phyloP scores from a whole-genome alignment of 1,140 invertebrate species.

The Anastatus disparis region DNA sequence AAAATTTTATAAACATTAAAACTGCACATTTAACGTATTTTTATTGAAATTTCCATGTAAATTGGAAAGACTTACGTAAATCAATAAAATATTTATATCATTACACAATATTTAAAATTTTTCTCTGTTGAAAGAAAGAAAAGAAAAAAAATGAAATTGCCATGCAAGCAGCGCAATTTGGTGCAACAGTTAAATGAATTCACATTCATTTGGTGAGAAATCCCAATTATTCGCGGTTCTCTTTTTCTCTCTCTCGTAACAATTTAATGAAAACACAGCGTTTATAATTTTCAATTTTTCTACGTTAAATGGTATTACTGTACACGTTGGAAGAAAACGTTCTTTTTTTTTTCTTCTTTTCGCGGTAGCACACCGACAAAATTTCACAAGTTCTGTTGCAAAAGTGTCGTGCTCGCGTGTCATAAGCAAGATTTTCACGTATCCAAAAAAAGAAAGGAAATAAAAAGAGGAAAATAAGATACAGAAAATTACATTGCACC shows the following conservation, averaged over 20 bases:
- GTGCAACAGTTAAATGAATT: neutral
- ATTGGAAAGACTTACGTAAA: no score
- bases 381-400: conserved; percentile 30
- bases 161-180: no score
- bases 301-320: neutral
- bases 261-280: neutral
- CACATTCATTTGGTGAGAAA: neutral
- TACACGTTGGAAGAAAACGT: no score
- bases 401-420: conserved; percentile 28
- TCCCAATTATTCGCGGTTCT: no score
- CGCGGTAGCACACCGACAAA: neutral
- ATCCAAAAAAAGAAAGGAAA: neutral
- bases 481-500: no score
- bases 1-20: no score
- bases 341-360: neutral
- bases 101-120: no score
- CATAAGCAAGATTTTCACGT: conserved; percentile 6
- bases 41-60: no score
- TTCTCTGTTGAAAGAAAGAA: no score
- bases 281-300: neutral
- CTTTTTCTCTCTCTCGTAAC: neutral
- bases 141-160: no score
- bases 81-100: no score
- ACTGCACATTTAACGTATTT: no score
- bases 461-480: neutral